Evolutionary conservation across 2,888 invertebrate genomes (phyloP), one percentile per base, ranked within the genome.

Genomic region (Ophion ventricosus): DNA sequence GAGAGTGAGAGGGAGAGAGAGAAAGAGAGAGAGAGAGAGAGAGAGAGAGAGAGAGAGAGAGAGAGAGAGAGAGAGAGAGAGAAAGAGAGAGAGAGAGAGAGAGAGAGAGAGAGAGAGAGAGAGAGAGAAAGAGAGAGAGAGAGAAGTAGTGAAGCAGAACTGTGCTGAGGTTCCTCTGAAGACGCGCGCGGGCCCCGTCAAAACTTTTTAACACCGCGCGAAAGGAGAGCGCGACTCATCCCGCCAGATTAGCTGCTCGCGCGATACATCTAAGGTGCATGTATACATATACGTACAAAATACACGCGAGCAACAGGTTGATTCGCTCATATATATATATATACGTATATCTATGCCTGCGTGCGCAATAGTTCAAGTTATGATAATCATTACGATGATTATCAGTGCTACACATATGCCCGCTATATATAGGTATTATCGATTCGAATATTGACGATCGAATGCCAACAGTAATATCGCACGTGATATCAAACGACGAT

Each of bases 161-260:
- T 73, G 81, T 63, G 54, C 64, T 59, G 67, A 29, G 61, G 40
- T 35, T 43, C n/a, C 23, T 69, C 73, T 54, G 26, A 26, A 67
- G 59, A 70, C 72, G 82, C 77, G 59, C 72, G 78, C 76, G 74
- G 63, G 7, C 49, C 81, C 76, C 80, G 83, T 83, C 78, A 83
- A 83, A 85, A 83, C 80, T 76, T 85, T 84, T 83, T 73, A 84
- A 84, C 81, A 79, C 81, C 70, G 75, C 40, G 70, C 78, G 74
- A 84, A 81, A 84, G 67, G 70, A 74, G 63, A 63, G 29, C 78
- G 70, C 49, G 70, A 75, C 74, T 84, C 84, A 70, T 78, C 77
- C 77, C 80, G 59, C 80, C 77, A 69, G 84, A 80, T 84, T 69
- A 73, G 56, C 25, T 40, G 63, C 73, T 74, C 74, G 69, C 74